phyloP scores from a whole-genome alignment of 2,797 vertebrate genomes.

The Chromobotia macracanthus region DNA sequence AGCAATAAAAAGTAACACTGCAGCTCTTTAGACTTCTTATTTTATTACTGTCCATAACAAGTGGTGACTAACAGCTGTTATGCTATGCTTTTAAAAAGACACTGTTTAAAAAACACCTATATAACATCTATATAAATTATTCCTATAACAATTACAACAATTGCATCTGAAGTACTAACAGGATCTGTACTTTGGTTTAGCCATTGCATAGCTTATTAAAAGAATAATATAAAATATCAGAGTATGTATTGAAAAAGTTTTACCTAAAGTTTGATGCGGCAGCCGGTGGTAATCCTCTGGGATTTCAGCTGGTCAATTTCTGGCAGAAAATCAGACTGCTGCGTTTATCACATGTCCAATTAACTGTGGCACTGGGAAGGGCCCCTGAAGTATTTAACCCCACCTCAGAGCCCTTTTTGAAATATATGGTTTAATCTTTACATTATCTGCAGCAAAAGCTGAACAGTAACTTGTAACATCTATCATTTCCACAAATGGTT shows the following conservation, averaged over 20 bases:
- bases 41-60: no score
- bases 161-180: no score
- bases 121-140: no score
- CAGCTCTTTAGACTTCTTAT: no score
- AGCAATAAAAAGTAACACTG: no score
- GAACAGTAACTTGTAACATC: background rate
- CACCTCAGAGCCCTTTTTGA: constrained; percentile 15
- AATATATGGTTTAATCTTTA: constrained; percentile 21
- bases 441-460: background rate
- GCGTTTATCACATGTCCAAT: constrained; percentile 58
- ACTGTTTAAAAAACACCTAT: no score
- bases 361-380: constrained; percentile 42
- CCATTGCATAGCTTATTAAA: no score
- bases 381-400: constrained; percentile 14
- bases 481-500: no score
- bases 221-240: background rate
- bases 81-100: no score
- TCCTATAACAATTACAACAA: no score
- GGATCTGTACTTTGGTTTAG: no score
- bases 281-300: constrained; percentile 38
- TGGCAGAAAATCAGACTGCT: constrained; percentile 32
- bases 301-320: constrained; percentile 26
- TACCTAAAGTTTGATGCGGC: constrained; percentile 45
- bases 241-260: background rate
- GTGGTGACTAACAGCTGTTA: no score